A percentile compares a stretch with the other conserved stretches of the same genome.
Evolutionary conservation across 2,888 invertebrate genomes (phyloP).

Genomic region (Scaptomyza cyrtandrae): DNA sequence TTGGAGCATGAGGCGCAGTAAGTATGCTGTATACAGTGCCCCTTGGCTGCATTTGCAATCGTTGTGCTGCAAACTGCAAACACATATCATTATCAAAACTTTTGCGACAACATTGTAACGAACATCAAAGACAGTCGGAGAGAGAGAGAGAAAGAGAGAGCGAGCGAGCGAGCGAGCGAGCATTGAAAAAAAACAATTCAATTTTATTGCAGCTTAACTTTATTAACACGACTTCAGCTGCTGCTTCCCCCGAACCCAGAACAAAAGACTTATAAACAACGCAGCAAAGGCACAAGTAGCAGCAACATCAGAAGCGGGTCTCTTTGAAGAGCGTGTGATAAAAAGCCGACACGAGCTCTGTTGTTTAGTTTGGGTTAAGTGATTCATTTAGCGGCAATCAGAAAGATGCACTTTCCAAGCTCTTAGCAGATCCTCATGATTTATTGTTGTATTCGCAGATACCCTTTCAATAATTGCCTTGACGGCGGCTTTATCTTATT

Average conservation of each 20-base stretch:
- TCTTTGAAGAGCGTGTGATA: conserved; percentile 77
- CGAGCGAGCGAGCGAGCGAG: too few species aligned
- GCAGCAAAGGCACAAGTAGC: conserved; percentile 4
- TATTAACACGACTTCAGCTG: conserved; percentile 61
- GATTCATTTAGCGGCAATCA: conserved; percentile 79
- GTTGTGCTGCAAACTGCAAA: too few species aligned
- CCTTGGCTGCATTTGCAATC: too few species aligned
- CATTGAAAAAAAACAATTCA: conserved; percentile 60
- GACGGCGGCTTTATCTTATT: conserved; percentile 76
- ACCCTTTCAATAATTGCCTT: conserved; percentile 59
- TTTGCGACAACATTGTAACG: conserved; percentile 60
- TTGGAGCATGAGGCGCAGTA: conserved; percentile 98
- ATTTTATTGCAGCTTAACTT: conserved; percentile 80
- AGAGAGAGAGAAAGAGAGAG: too few species aligned
- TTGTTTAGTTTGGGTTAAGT: conserved; percentile 67
- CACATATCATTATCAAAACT: neutral
- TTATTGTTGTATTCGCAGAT: conserved; percentile 55
- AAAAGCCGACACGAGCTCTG: conserved; percentile 65
- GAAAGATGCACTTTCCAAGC: conserved; percentile 73
- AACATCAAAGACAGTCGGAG: conserved; percentile 32
- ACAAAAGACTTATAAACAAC: conserved; percentile 43
- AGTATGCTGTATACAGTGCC: conserved; percentile 79
- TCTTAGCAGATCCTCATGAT: conserved; percentile 66
- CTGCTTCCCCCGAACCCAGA: conserved; percentile 29
- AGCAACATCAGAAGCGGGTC: conserved; percentile 28